These are phyloP conservation scores for Drosophila orena DNA, from an alignment of 1,140 invertebrate species.

Conservation along the genomic window DNA sequence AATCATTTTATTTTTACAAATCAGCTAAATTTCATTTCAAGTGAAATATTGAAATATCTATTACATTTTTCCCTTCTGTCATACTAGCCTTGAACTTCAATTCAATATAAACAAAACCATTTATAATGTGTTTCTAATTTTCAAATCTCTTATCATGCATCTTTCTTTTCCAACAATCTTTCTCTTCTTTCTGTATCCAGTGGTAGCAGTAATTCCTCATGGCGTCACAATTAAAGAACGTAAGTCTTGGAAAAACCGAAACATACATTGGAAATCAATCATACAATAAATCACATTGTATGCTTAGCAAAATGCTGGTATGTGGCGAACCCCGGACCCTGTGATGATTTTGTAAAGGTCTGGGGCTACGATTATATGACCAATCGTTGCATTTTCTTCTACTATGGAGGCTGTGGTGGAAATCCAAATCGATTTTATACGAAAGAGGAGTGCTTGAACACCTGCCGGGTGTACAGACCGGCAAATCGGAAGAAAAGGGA, in stretches of 20 bases:
- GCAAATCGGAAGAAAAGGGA: slow-evolving; percentile 13
- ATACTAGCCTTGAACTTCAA: too few relatives aligned
- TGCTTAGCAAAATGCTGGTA: slow-evolving; percentile 52
- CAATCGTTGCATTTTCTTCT: slow-evolving; percentile 60
- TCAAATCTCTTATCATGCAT: slow-evolving; percentile 1
- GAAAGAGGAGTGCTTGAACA: slow-evolving; percentile 40
- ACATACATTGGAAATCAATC: fast-evolving
- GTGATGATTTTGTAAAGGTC: slow-evolving; percentile 35
- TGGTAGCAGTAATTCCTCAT: not conserved
- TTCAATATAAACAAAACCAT: not conserved
- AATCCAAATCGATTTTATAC: slow-evolving; percentile 62
- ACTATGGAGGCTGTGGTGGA: slow-evolving; percentile 62
- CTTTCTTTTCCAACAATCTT: not conserved
- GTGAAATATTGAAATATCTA: too few relatives aligned
- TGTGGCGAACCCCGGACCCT: slow-evolving; percentile 49
- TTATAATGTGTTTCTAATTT: not conserved
- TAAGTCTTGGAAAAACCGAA: slow-evolving; percentile 8
- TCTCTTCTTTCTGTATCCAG: not conserved
- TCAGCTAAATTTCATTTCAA: too few relatives aligned
- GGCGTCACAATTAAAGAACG: slow-evolving; percentile 27
- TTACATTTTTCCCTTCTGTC: too few relatives aligned
- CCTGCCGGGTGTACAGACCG: slow-evolving; percentile 33
- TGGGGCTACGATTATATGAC: slow-evolving; percentile 61
- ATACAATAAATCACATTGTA: too few relatives aligned
- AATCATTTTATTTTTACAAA: too few relatives aligned